phyloP scores from a whole-genome alignment of 2,888 invertebrate species.

The Amorpha juglandis region DNA sequence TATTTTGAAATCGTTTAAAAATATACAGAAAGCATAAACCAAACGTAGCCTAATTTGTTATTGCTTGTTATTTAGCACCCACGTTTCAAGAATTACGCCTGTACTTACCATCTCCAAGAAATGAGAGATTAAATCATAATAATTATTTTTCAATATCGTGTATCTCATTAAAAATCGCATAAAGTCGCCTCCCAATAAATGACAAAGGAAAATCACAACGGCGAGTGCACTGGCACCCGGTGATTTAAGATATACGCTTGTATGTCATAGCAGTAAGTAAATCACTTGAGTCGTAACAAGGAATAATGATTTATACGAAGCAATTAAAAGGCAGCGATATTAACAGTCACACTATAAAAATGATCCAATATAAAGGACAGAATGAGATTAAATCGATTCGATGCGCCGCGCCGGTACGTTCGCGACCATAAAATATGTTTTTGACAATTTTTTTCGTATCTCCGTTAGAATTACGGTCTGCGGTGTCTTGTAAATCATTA shows the following conservation, averaged over 20 bases:
- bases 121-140: conserved; percentile 59
- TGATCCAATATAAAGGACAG: conserved; percentile 49
- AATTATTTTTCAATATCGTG: conserved; percentile 57
- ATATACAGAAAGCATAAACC: neutral
- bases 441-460: conserved; percentile 64
- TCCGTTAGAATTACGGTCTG: conserved; percentile 66
- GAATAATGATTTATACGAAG: conserved; percentile 78
- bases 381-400: conserved; percentile 77
- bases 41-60: conserved; percentile 20
- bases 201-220: conserved; percentile 68
- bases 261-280: conserved; percentile 80
- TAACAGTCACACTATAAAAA: conserved; percentile 61
- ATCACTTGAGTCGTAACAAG: conserved; percentile 76
- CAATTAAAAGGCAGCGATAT: conserved; percentile 77
- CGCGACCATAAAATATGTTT: conserved; percentile 71
- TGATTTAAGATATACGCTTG: conserved; percentile 71
- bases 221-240: conserved; percentile 48
- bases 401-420: conserved; percentile 55
- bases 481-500: conserved; percentile 70
- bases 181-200: conserved; percentile 60
- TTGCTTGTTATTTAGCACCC: conserved; percentile 35
- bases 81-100: conserved; percentile 47
- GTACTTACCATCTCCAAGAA: conserved; percentile 52
- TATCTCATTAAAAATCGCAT: conserved; percentile 79
- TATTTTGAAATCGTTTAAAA: neutral